Evolutionary conservation across 92 coral and sea anemone species (phyloP).

Genomic region (Porites lobata): DNA sequence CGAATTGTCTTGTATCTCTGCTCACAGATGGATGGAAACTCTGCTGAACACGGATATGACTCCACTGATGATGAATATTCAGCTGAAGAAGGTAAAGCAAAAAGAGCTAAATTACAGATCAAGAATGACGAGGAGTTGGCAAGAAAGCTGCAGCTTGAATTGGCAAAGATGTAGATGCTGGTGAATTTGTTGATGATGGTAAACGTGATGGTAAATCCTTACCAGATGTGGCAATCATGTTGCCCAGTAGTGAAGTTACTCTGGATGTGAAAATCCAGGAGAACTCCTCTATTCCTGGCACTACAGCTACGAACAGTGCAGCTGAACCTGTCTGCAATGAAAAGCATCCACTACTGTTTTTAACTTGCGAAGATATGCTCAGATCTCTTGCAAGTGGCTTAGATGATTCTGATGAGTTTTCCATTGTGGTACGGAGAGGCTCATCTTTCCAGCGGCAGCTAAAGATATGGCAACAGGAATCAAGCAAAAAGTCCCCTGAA

Average conservation of each 20-base stretch:
- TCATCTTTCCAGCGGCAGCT: conserved; percentile 16
- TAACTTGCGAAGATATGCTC: background rate
- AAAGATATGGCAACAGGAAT: conserved; percentile 62
- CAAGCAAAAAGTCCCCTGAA: conserved; percentile 58
- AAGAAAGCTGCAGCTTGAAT: conserved; percentile 32
- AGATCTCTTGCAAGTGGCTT: conserved; percentile 1
- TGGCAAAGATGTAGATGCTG: background rate
- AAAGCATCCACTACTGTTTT: background rate
- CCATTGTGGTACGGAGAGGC: conserved; percentile 64
- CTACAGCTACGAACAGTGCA: background rate
- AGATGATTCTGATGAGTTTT: conserved; percentile 39
- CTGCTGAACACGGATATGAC: conserved; percentile 20
- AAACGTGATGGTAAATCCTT: background rate
- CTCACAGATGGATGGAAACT: conserved; percentile 22
- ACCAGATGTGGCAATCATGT: no score
- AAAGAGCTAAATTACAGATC: conserved; percentile 30
- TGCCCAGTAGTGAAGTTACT: background rate
- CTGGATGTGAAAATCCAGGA: background rate
- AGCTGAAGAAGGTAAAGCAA: conserved; percentile 1
- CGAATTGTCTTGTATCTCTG: conserved; percentile 68
- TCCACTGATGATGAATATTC: background rate
- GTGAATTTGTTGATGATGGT: background rate
- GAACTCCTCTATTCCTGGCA: background rate
- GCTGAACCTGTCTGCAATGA: background rate
- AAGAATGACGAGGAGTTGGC: conserved; percentile 47